Percentiles rank a stretch among this genome's conserved stretches.
These are phyloP conservation scores for Drymodes brunneopygia DNA, from an alignment of 2,113 vertebrate species.

Conservation along the genomic window DNA sequence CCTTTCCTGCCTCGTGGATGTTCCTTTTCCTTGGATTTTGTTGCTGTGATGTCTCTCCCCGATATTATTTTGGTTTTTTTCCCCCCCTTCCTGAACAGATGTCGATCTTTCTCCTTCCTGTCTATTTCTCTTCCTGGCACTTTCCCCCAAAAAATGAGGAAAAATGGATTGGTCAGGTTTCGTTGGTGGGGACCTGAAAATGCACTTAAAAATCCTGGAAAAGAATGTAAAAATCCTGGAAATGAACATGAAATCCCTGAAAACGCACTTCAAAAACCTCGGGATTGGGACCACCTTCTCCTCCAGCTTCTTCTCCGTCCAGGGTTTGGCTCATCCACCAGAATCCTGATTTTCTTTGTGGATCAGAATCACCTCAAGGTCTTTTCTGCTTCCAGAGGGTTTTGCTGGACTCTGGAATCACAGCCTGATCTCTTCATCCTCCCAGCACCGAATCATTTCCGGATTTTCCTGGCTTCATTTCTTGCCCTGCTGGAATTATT, in stretches of 20 bases:
- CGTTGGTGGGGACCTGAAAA: not conserved
- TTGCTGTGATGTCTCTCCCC: not conserved
- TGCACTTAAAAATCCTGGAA: not conserved
- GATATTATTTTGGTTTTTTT: not conserved
- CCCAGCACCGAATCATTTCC: fast-evolving
- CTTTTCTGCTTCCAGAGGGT: not conserved
- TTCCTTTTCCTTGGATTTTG: not conserved
- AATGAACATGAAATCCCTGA: not conserved
- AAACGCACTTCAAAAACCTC: not conserved
- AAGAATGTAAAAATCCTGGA: not conserved
- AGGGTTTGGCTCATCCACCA: not conserved
- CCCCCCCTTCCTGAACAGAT: not conserved
- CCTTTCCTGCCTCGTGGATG: not conserved
- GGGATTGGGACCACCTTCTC: not conserved
- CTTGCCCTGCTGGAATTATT: not conserved
- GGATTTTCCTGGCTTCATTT: not conserved
- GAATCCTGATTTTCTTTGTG: not conserved
- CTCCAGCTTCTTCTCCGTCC: not conserved
- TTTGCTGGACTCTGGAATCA: not conserved
- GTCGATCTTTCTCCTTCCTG: not conserved
- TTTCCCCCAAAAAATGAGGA: not conserved
- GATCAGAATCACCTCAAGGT: not conserved
- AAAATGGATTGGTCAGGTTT: not conserved
- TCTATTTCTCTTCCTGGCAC: not conserved
- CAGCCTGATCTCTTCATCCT: not conserved